phyloP scores from a whole-genome alignment of 2,888 invertebrate species.

The Ophion ellenae region DNA sequence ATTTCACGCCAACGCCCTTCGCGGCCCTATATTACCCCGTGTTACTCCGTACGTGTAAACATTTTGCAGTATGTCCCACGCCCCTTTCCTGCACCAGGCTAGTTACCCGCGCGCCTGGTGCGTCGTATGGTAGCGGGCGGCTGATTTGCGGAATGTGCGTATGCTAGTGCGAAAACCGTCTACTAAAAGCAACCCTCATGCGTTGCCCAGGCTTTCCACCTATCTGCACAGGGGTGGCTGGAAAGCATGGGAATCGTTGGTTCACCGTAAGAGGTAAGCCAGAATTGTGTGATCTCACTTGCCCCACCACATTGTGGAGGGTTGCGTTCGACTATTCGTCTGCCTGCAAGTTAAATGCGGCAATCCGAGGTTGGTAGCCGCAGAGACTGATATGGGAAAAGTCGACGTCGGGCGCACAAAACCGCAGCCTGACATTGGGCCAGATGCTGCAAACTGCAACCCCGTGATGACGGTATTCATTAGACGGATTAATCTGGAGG shows the following conservation, averaged over 20 bases:
- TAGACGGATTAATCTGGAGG: background rate
- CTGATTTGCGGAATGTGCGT: constrained; percentile 54
- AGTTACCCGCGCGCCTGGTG: background rate
- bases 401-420: background rate
- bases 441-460: background rate
- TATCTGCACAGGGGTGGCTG: background rate
- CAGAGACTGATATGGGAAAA: background rate
- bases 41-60: constrained; percentile 22
- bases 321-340: background rate
- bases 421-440: background rate
- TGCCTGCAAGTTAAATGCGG: background rate
- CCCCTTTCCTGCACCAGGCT: constrained; percentile 50
- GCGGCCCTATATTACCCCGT: background rate
- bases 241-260: constrained; percentile 25
- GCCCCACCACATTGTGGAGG: background rate
- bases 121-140: background rate
- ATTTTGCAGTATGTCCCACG: constrained; percentile 47
- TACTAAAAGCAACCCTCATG: background rate
- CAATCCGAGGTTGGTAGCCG: background rate
- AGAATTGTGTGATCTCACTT: constrained; percentile 1
- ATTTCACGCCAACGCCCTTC: constrained; percentile 31
- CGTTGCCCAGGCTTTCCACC: background rate
- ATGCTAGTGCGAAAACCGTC: constrained; percentile 19
- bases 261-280: background rate
- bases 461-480: background rate